These are phyloP conservation scores for Podiceps cristatus DNA, from an alignment of 2,113 vertebrate genomes.

Conservation along the genomic window DNA sequence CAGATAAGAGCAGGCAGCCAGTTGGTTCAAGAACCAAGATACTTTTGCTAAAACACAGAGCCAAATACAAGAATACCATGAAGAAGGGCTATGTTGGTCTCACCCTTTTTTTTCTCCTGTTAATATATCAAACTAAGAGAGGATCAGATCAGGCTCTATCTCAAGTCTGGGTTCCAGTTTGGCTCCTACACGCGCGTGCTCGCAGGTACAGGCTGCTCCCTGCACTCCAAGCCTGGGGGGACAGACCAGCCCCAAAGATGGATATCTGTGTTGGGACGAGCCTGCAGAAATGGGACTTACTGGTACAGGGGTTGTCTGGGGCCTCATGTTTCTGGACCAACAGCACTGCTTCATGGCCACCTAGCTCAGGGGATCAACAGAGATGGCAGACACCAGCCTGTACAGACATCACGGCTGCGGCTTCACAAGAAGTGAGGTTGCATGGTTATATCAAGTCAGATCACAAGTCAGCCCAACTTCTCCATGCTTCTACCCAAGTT, in stretches of 20 bases:
- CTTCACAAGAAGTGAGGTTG: background rate
- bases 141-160: background rate
- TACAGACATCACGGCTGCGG: background rate
- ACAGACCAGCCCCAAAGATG: background rate
- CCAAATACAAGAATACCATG: background rate
- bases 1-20: background rate
- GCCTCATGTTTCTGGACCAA: background rate
- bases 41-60: background rate
- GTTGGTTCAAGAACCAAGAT: background rate
- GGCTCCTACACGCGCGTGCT: accelerated
- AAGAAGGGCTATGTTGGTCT: background rate
- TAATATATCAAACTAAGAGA: background rate
- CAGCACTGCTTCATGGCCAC: background rate
- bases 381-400: background rate
- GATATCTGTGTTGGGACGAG: background rate
- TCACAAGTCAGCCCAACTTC: background rate
- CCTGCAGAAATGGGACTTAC: background rate
- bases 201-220: background rate
- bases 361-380: background rate
- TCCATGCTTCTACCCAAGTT: background rate
- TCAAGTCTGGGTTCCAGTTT: background rate
- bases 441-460: background rate
- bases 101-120: background rate
- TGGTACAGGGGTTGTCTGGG: background rate
- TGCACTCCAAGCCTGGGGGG: background rate